These are phyloP conservation scores for Myotis findleyi DNA, from an alignment of 2,797 vertebrate species.

Conservation along the genomic window DNA sequence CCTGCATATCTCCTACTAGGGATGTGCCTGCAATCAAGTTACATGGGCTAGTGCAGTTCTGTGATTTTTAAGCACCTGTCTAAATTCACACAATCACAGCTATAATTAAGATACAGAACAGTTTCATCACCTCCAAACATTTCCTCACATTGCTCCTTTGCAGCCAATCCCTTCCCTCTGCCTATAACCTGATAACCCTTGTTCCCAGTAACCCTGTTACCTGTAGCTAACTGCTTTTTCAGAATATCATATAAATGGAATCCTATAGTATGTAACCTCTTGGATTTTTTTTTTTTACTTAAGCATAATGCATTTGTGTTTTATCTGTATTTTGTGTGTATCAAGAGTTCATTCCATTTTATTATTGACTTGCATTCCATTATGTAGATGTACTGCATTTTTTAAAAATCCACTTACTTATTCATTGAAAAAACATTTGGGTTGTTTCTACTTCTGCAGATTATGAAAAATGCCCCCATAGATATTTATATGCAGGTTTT, in stretches of 20 bases:
- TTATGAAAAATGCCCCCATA: neutral
- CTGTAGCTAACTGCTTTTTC: neutral
- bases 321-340: neutral
- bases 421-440: neutral
- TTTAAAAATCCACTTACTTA: neutral
- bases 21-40: no score
- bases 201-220: neutral
- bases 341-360: neutral
- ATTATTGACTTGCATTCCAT: neutral
- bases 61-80: neutral
- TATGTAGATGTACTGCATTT: neutral
- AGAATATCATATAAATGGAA: neutral
- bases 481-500: neutral
- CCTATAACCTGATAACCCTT: neutral
- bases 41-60: neutral
- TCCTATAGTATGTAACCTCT: neutral
- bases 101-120: neutral
- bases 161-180: neutral
- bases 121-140: neutral
- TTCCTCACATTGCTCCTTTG: neutral
- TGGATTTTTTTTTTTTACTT: neutral
- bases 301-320: neutral
- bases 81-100: neutral
- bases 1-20: no score
- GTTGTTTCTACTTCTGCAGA: neutral